Evolutionary conservation across 2,888 invertebrate species (phyloP).

Genomic region (Allolobophora icterica): DNA sequence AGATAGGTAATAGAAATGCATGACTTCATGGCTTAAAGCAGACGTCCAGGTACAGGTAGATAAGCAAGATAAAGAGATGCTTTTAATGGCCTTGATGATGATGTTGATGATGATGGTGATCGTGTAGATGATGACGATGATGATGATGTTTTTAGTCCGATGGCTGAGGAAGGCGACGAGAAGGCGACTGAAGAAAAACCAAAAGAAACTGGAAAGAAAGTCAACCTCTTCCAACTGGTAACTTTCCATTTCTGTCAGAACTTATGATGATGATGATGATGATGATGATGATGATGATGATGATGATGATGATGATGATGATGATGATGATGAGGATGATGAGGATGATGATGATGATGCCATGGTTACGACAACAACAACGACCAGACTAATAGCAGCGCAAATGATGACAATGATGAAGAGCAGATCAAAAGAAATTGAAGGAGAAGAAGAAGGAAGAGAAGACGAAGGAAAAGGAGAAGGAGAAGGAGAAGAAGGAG

Average conservation of each 20-base stretch:
- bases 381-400: background rate
- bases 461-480: no score
- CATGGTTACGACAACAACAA: background rate
- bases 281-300: background rate
- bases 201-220: conserved; percentile 23
- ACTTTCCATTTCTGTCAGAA: background rate
- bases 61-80: background rate
- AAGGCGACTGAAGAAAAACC: background rate
- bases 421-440: background rate
- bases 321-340: background rate
- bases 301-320: background rate
- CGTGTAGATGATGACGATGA: background rate
- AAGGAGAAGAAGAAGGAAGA: no score
- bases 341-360: background rate
- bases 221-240: conserved; percentile 18
- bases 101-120: background rate
- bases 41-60: background rate
- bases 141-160: conserved; percentile 25
- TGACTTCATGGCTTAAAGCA: background rate
- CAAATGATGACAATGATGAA: no score
- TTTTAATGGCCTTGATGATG: background rate
- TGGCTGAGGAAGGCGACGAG: background rate
- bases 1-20: no score
- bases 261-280: background rate
- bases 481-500: no score